Base-by-base conservation (phyloP, 2,797 vertebrate species). In the Oreonectes daqikongensis region DNA sequence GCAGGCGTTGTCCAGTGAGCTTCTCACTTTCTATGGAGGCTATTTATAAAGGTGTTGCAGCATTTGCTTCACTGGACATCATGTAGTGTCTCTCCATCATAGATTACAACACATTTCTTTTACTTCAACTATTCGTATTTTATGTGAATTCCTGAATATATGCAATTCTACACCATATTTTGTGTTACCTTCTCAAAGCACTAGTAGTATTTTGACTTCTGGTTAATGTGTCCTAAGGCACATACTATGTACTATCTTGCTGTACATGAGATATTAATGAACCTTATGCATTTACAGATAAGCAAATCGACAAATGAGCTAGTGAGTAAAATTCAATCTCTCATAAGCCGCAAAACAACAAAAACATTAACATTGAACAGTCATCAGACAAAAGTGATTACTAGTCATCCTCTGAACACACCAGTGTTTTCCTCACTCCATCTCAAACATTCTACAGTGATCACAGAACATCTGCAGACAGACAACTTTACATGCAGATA, bases 401-500 rank as follows among this genome's bases (percentile, higher is more conserved):
- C n/a, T n/a, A 28, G 35, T 57, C 50, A 26, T 15, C n/a, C 24
- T 24, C 18, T 69, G 15, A 17, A 8, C 15, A 52, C 50, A 24
- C 1, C 4, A 52, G 42, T 40, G 24, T 73, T 50, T 48, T 77
- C 46, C 52, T 68, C 42, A 14, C 30, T 57, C 10, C 11, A 30
- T 66, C 4, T 44, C 48, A 59, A 35, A 18, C 53, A 46, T 53
- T 59, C 17, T 30, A 0, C 6, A 60, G 64, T 80, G 75, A 77
- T 68, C 72, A 61, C 4, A 22, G 67, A 69, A 24, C 20, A 55
- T 69, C 38, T 11, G 18, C 52, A 42, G 84, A 88, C 85, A 88
- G 81, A 77, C 86, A 59, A 71, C 76, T 86, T 89, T 84, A 82
- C 79, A 84, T 83, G 81, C 81, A 81, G 75, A 78, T 66, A n/a